Conservation (phyloP, 2,797 vertebrate species). For the Silurus aristotelis region DNA sequence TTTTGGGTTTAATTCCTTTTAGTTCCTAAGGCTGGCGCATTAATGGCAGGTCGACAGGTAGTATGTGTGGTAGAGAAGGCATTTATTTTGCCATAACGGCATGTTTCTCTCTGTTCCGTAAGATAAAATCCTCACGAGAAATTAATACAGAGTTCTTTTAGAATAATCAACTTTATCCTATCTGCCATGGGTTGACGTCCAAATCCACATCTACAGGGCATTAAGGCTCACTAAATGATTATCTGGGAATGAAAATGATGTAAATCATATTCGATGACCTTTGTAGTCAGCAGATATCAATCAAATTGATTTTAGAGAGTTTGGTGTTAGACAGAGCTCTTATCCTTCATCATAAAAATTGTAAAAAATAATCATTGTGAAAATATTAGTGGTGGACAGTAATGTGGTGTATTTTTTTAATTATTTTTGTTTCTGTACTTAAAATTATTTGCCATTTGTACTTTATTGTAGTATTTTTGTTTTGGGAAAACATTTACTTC, state of each 20-base stretch:
- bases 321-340: neutral
- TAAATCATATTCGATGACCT: neutral
- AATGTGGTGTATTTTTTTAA: no score
- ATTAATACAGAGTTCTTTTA: conserved; percentile 9
- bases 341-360: no score
- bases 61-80: neutral
- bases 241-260: neutral
- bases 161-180: neutral
- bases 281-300: neutral
- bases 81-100: neutral
- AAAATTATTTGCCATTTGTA: no score
- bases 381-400: no score
- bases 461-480: no score
- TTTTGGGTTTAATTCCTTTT: neutral
- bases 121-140: neutral
- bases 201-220: neutral
- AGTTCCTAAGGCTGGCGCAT: neutral
- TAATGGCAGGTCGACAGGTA: neutral
- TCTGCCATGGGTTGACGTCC: neutral
- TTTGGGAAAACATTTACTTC: no score
- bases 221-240: neutral
- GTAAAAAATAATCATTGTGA: no score
- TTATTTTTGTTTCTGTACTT: no score
- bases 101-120: neutral
- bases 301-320: neutral